A percentile compares a stretch with the other conserved stretches of the same genome.
phyloP scores from a whole-genome alignment of 1,140 invertebrate genomes.

The Heliconius melpomene region DNA sequence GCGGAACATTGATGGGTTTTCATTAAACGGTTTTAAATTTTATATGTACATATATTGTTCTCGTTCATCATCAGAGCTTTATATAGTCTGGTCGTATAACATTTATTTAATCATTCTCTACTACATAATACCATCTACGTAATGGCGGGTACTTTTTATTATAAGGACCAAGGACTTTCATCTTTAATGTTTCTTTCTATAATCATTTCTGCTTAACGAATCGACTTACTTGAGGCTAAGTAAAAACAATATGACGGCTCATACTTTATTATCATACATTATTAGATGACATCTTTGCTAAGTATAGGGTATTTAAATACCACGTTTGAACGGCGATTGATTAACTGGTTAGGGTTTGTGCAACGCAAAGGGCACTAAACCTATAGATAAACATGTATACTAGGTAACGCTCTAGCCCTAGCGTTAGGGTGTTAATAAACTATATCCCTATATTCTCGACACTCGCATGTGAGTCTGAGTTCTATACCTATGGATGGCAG shows the following conservation, averaged over 20 bases:
- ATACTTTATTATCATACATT: conserved; percentile 3
- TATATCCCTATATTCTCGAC: conserved; percentile 29
- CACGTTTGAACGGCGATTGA: conserved; percentile 5
- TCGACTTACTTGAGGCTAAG: background rate
- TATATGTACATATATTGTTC: conserved; percentile 40
- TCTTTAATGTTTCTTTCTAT: conserved; percentile 18
- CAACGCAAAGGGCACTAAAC: conserved; percentile 4
- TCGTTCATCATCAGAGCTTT: conserved; percentile 27
- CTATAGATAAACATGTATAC: background rate
- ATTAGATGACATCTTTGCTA: conserved; percentile 16
- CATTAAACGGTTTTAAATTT: conserved; percentile 62
- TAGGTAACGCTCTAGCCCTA: conserved; percentile 8
- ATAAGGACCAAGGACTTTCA: background rate
- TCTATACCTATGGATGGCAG: background rate
- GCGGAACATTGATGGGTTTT: conserved; percentile 67
- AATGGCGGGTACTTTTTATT: conserved; percentile 24
- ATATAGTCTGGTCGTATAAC: conserved; percentile 23
- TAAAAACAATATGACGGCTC: conserved; percentile 4
- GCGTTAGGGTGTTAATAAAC: conserved; percentile 33
- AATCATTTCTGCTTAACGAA: conserved; percentile 26
- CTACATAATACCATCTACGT: conserved; percentile 24
- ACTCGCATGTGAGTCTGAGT: conserved; percentile 14
- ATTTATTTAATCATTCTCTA: conserved; percentile 26
- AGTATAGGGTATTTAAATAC: conserved; percentile 12
- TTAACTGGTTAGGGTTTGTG: conserved; percentile 9